Conservation (phyloP, 2,113 vertebrate species). For the Morone saxatilis region DNA sequence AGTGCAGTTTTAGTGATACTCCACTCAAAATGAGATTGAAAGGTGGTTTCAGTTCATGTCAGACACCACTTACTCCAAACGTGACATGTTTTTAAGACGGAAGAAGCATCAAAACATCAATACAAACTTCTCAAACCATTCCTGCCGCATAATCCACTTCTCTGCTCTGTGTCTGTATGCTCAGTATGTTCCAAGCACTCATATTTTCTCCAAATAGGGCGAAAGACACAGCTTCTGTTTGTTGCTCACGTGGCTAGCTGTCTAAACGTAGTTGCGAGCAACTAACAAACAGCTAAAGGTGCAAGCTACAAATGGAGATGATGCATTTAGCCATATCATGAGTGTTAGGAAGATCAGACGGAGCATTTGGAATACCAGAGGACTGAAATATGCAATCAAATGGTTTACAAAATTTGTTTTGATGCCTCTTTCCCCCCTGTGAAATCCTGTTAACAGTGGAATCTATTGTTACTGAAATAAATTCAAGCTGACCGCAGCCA, state of each 20-base stretch:
- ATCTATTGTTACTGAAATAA: background rate
- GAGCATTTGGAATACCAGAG: background rate
- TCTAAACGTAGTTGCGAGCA: conserved; percentile 2
- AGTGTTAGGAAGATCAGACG: background rate
- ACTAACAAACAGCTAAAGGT: conserved; percentile 33
- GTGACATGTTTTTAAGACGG: background rate
- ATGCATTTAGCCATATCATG: background rate
- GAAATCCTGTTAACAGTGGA: background rate
- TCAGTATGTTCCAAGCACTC: conserved; percentile 21
- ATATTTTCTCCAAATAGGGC: conserved; percentile 54
- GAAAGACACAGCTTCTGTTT: conserved; percentile 28
- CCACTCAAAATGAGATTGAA: background rate
- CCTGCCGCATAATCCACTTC: background rate
- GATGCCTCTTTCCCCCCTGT: background rate
- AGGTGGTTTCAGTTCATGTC: background rate
- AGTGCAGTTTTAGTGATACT: background rate
- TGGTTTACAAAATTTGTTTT: background rate
- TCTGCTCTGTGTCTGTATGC: background rate
- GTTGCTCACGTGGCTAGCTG: conserved; percentile 1
- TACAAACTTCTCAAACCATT: background rate
- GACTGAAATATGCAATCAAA: background rate
- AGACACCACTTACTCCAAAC: too few species aligned
- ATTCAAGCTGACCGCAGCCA: background rate
- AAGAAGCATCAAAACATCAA: background rate
- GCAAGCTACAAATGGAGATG: background rate